A percentile compares a stretch with the other conserved stretches of the same genome.
These are phyloP conservation scores for Bombus difficillimus DNA, from an alignment of 1,140 invertebrate species.

Conservation along the genomic window DNA sequence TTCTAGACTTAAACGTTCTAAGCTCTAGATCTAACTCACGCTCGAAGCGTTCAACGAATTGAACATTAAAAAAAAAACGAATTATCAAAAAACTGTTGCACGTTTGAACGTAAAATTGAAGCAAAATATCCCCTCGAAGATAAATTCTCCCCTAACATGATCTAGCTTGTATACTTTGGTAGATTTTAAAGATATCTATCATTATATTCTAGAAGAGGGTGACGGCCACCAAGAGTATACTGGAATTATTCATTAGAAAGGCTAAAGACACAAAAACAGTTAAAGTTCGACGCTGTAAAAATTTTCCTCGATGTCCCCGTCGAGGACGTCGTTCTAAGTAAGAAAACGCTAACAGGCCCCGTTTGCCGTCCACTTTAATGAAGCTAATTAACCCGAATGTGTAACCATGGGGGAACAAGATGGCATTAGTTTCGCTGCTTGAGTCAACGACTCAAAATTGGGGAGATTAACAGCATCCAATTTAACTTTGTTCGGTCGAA, in stretches of 20 bases:
- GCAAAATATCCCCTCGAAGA: not conserved
- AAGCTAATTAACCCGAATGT: slow-evolving; percentile 53
- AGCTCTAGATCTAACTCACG: not conserved
- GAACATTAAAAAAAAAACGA: not conserved
- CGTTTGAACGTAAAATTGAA: too few species aligned
- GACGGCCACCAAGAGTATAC: too few species aligned
- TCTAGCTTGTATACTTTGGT: too few species aligned
- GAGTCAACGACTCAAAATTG: not conserved
- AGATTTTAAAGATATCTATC: too few species aligned
- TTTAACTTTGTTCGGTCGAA: slow-evolving; percentile 25
- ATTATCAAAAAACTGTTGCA: not conserved
- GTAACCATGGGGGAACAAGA: slow-evolving; percentile 23
- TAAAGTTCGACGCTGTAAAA: slow-evolving; percentile 1
- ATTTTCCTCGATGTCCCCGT: not conserved
- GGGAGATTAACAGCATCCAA: slow-evolving; percentile 2
- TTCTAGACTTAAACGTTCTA: not conserved
- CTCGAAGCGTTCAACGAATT: not conserved
- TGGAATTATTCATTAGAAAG: not conserved
- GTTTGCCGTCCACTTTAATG: slow-evolving; percentile 38
- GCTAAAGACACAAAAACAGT: not conserved
- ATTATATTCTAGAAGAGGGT: too few species aligned
- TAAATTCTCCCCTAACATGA: not conserved
- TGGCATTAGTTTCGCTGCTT: slow-evolving; percentile 2
- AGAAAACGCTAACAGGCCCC: slow-evolving; percentile 15
- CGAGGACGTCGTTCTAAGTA: not conserved